Evolutionary conservation across 2,888 invertebrate species (phyloP).

Genomic region (Synanthedon formicaeformis): DNA sequence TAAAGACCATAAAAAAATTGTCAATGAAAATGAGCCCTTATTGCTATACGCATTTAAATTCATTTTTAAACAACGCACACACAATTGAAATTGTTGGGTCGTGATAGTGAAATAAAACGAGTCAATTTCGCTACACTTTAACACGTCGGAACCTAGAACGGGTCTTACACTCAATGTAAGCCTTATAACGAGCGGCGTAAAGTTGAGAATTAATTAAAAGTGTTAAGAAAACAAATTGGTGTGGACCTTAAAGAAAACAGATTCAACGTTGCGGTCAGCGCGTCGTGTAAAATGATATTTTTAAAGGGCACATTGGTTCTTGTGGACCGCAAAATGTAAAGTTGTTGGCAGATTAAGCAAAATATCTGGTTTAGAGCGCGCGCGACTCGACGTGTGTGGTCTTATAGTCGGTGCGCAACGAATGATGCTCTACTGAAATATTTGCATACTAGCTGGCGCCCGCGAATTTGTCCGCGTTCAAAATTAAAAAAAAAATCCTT

Average conservation of each 20-base stretch:
- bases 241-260: conserved; percentile 3
- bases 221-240: not conserved
- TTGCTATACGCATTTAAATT: not conserved
- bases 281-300: not conserved
- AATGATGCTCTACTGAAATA: conserved; percentile 15
- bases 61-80: not conserved
- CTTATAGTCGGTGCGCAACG: conserved; percentile 7
- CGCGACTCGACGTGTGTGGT: conserved; percentile 21
- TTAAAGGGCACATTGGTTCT: not conserved
- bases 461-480: no score
- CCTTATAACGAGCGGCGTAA: not conserved
- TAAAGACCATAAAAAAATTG: no score
- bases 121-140: conserved; percentile 19
- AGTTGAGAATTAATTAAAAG: not conserved
- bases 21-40: no score
- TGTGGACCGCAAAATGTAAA: conserved; percentile 1
- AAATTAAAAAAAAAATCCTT: no score
- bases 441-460: not conserved
- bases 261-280: conserved; percentile 1
- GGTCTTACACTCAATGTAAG: not conserved
- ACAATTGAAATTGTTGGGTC: conserved; percentile 27
- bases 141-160: not conserved
- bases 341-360: conserved; percentile 12
- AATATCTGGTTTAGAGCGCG: conserved; percentile 15
- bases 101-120: conserved; percentile 31